These are phyloP conservation scores for Urocolius indicus DNA, from an alignment of 2,113 vertebrate genomes.

Conservation along the genomic window DNA sequence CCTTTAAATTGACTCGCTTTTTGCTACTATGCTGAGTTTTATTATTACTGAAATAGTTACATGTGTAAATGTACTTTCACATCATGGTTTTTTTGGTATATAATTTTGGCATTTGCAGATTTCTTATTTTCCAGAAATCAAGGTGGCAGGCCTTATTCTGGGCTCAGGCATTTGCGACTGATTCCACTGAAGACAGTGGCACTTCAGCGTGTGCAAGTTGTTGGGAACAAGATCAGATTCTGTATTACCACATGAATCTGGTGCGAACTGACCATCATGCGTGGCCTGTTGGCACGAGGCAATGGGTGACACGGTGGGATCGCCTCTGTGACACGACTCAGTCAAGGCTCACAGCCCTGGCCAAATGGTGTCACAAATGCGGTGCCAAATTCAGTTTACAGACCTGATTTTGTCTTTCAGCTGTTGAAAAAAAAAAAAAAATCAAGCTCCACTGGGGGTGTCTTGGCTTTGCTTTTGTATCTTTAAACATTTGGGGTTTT, in stretches of 20 bases:
- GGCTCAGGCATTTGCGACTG: neutral
- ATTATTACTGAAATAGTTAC: slow-evolving; percentile 81
- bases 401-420: slow-evolving; percentile 37
- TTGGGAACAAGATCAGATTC: neutral
- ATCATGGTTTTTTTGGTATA: slow-evolving; percentile 2
- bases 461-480: slow-evolving; percentile 60
- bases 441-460: slow-evolving; percentile 32
- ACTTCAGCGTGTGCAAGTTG: neutral
- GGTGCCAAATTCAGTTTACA: neutral
- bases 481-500: slow-evolving; percentile 41
- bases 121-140: slow-evolving; percentile 36
- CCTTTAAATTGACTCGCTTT: slow-evolving; percentile 84
- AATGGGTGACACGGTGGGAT: neutral
- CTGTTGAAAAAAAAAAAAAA: slow-evolving; percentile 27
- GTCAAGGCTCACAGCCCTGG: neutral
- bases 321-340: neutral
- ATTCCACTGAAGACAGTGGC: slow-evolving; percentile 24
- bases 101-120: neutral
- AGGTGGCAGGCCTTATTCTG: slow-evolving; percentile 7
- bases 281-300: neutral
- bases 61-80: slow-evolving; percentile 46
- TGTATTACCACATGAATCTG: neutral
- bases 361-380: neutral
- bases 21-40: slow-evolving; percentile 88
- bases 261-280: slow-evolving; percentile 22